phyloP scores from a whole-genome alignment of 2,797 vertebrate species.

The Diplodus sargus region DNA sequence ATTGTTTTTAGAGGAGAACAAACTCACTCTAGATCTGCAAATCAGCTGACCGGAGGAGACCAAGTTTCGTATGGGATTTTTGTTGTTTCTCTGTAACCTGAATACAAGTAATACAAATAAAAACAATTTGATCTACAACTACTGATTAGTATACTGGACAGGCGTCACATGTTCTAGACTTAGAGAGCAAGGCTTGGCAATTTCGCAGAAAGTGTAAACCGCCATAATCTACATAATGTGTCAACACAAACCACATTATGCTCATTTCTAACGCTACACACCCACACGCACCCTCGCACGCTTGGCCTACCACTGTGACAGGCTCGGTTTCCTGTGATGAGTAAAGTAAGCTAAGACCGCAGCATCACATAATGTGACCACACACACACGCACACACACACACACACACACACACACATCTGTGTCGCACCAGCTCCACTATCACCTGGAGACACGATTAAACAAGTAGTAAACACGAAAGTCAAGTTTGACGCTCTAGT shows the following conservation, averaged over 20 bases:
- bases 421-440: constrained; percentile 14
- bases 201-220: constrained; percentile 29
- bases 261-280: background rate
- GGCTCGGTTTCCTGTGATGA: constrained; percentile 30
- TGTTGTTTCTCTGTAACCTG: background rate
- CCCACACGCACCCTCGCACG: constrained; percentile 11
- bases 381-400: constrained; percentile 1
- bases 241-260: constrained; percentile 30
- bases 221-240: background rate
- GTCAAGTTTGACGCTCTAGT: background rate
- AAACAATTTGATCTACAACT: background rate
- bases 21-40: background rate
- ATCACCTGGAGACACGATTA: constrained; percentile 8
- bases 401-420: background rate
- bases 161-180: too few relatives aligned
- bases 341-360: constrained; percentile 21
- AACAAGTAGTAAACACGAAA: constrained; percentile 28
- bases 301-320: constrained; percentile 26
- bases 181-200: background rate
- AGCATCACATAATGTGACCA: constrained; percentile 1
- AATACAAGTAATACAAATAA: background rate
- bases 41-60: background rate
- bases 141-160: background rate
- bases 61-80: background rate
- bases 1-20: constrained; percentile 9